Evolutionary conservation across 2,113 vertebrate genomes (phyloP), one percentile per base, ranked within the genome.

Genomic region (Phodopus roborovskii): DNA sequence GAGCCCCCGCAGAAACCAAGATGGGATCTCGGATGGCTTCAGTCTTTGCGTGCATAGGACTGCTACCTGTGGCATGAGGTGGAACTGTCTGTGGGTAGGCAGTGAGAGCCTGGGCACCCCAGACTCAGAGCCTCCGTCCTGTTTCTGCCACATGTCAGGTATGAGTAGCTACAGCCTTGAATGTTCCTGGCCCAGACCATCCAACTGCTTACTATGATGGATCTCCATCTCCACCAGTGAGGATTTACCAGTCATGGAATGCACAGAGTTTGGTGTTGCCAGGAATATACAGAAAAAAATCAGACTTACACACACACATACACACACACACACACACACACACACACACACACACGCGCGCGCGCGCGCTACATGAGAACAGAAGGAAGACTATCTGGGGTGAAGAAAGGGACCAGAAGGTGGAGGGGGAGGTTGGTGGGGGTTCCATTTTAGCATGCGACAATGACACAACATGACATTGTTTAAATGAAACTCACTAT

Each of bases 81-180:
- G 56, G 45, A 26, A 22, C 13, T 0, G 53, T 3, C 62, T 13
- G 42, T 1, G 24, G 50, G 30, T 50, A 3, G 19, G 4, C 0
- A 22, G 26, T 15, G 58, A 64, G n/a, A 82, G 33, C 13, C 9
- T 17, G n/a, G n/a, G 28, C 1, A 7, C n/a, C 24, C 36, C 62
- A 45, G n/a, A 58, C 0, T 2, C 56, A 28, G 20, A 60, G 0
- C 2, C 33, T 16, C 9, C 28, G 28, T 30, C n/a, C 12, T n/a
- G 30, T 22, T 53, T 20, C 20, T 66, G 71, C 33, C 15, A 33
- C 86, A 42, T 48, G 56, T 16, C 5, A 20, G 7, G 33, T 39
- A 30, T 13, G 2, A 12, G 33, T 0, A 16, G 50, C 53, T n/a
- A 70, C 19, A 3, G n/a, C 26, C 33, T 9, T 48, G 33, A 30